Percentiles rank a stretch among this genome's conserved stretches.
These are phyloP conservation scores for Hirtodrosophila cameraria DNA, from an alignment of 2,888 invertebrate species.

Conservation along the genomic window DNA sequence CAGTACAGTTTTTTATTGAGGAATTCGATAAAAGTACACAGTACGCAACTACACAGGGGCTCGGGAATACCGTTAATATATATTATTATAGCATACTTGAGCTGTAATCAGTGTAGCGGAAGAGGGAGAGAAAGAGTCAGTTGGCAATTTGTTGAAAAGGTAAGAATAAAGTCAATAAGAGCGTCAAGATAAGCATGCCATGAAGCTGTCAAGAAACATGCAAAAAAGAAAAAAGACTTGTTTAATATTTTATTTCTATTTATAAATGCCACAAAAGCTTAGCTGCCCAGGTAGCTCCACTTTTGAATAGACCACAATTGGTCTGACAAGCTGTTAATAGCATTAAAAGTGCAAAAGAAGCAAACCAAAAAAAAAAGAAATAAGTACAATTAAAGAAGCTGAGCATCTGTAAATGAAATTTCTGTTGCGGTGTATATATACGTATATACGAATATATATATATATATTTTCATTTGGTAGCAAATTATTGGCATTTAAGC, in stretches of 20 bases:
- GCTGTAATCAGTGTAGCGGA: too few species aligned
- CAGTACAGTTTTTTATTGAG: too few species aligned
- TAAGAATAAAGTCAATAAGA: too few species aligned
- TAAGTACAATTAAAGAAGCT: slow-evolving; percentile 13
- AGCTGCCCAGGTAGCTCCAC: background rate
- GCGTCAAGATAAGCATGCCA: too few species aligned
- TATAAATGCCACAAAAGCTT: slow-evolving; percentile 1
- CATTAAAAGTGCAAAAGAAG: slow-evolving; percentile 47
- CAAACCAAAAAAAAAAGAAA: slow-evolving; percentile 6
- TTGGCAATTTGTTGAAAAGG: too few species aligned
- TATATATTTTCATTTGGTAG: slow-evolving; percentile 8
- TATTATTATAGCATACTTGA: too few species aligned
- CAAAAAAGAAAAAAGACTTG: too few species aligned
- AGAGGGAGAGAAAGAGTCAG: too few species aligned
- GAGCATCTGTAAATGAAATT: slow-evolving; percentile 10
- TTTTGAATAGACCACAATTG: slow-evolving; percentile 28
- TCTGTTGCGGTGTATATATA: slow-evolving; percentile 4
- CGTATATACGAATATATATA: background rate
- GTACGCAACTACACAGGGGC: too few species aligned
- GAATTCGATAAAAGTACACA: too few species aligned
- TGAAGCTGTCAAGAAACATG: slow-evolving; percentile 47
- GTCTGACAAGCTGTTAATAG: slow-evolving; percentile 64
- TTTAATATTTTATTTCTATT: too few species aligned
- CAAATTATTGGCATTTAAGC: slow-evolving; percentile 41
- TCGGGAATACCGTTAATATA: too few species aligned